phyloP scores from a whole-genome alignment of 2,888 invertebrate genomes.

The Emmelina monodactyla region DNA sequence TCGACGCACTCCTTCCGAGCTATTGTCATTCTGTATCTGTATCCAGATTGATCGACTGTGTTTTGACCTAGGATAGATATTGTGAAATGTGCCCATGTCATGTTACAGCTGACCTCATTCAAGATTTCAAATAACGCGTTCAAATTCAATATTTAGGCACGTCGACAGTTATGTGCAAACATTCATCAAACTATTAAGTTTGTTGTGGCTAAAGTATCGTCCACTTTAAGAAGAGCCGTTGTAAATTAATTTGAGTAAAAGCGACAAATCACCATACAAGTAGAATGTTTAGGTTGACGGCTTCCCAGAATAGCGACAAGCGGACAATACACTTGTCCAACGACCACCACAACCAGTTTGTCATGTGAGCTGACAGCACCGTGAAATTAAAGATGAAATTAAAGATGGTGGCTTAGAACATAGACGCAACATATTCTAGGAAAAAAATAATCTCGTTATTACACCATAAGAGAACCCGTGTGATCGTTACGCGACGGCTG shows the following conservation, averaged over 20 bases:
- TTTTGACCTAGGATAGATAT: slow-evolving; percentile 1
- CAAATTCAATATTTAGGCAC: too few relatives aligned
- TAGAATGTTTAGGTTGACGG: too few relatives aligned
- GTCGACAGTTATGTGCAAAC: too few relatives aligned
- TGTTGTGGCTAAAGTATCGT: too few relatives aligned
- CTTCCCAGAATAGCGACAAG: not conserved
- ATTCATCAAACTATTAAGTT: too few relatives aligned
- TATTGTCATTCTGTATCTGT: not conserved
- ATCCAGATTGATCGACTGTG: slow-evolving; percentile 1
- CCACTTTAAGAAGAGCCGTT: too few relatives aligned
- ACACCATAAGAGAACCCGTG: slow-evolving; percentile 20
- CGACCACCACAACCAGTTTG: not conserved
- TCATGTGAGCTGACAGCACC: not conserved
- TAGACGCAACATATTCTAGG: not conserved
- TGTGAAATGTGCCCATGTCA: not conserved
- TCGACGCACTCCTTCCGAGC: not conserved
- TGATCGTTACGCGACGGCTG: slow-evolving; percentile 19
- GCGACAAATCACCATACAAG: too few relatives aligned
- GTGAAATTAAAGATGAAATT: slow-evolving; percentile 7
- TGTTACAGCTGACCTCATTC: not conserved
- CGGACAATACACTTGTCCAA: not conserved
- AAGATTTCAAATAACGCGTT: too few relatives aligned
- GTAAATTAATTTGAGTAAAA: too few relatives aligned
- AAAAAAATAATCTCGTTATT: slow-evolving; percentile 2
- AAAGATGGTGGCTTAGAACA: slow-evolving; percentile 8